Base-by-base conservation (phyloP, 1,140 invertebrate species). In the Alviniconcha marisindica region DNA sequence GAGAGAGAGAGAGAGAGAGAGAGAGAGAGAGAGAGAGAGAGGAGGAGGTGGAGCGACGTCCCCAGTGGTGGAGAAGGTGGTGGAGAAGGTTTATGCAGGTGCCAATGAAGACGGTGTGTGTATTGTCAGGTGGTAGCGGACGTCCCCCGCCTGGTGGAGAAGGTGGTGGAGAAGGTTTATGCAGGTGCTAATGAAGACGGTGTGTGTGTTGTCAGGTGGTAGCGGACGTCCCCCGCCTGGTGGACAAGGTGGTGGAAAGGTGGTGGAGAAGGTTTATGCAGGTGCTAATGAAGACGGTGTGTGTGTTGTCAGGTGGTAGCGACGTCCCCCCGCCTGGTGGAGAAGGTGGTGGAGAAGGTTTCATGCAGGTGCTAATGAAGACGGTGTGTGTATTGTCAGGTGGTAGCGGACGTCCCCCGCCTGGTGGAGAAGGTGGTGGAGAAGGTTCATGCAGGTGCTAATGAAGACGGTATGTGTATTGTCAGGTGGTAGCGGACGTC, bases 111-210 rank as follows among this genome's bases (percentile, higher is more conserved):
- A 18, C 44, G 5, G 18, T 10, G 18, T 18, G 44, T 48, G 5
- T n/a, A n/a, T n/a, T n/a, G n/a, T n/a, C 66, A 91, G 90, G 88
- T 91, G 14, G 82, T 84, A 7, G 85, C 31, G 63, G 88, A 90
- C 33, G 84, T 91, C n/a, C 88, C 90, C 14, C 83, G 87, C 36
- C 86, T 87, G 54, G 87, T 89, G 24, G 74, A 83, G 15, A 44
- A 74, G 14, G 76, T 91, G 21, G 88, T 89, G 77, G 84, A 86
- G 38, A 78, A 84, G n/a, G 5, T 48, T 48, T 5, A 48, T 48
- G 44, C 24, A 14, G 10, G 56, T 48, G n/a, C n/a, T n/a, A n/a
- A n/a, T 48, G 44, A 48, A 48, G 7, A 18, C 44, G 5, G 18
- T 10, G 18, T 18, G 44, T 48, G 5, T 48, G 44, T 18, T 48